Evolutionary conservation across 2,888 invertebrate species (phyloP).

Genomic region (Patella ulyssiponensis): DNA sequence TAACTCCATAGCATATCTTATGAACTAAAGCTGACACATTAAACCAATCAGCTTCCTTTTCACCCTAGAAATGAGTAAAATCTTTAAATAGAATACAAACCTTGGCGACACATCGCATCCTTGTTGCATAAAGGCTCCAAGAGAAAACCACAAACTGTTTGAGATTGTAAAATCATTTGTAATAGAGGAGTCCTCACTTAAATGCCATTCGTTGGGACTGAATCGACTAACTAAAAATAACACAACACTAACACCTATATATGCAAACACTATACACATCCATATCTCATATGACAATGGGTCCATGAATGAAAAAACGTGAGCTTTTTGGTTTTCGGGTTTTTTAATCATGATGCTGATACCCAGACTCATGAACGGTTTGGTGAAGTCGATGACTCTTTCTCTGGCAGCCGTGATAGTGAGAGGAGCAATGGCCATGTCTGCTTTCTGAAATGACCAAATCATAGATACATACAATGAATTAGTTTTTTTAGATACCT

Average conservation of each 20-base stretch:
- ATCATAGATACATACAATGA: no score
- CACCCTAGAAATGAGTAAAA: no score
- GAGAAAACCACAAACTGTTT: conserved; percentile 97
- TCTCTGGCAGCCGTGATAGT: conserved; percentile 94
- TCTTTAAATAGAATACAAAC: conserved; percentile 73
- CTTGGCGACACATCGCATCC: conserved; percentile 97
- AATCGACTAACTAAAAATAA: conserved; percentile 97
- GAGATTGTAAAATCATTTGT: conserved; percentile 84
- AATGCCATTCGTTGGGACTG: conserved; percentile 94
- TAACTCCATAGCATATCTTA: no score
- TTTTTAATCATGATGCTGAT: conserved; percentile 96
- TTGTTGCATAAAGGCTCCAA: conserved; percentile 99
- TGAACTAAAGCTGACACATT: no score
- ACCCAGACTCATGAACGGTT: conserved; percentile 96
- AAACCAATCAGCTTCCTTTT: no score
- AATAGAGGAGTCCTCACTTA: conserved; percentile 63
- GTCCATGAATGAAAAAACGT: conserved; percentile 97
- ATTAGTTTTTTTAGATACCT: no score
- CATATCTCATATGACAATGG: conserved; percentile 98
- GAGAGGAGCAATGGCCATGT: conserved; percentile 94
- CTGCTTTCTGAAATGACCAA: conserved; percentile 79
- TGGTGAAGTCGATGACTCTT: conserved; percentile 95
- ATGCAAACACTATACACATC: conserved; percentile 89
- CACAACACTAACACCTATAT: conserved; percentile 97
- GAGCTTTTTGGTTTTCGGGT: conserved; percentile 90